phyloP scores from a whole-genome alignment of 2,888 invertebrate species.

The Apotomis betuletana region DNA sequence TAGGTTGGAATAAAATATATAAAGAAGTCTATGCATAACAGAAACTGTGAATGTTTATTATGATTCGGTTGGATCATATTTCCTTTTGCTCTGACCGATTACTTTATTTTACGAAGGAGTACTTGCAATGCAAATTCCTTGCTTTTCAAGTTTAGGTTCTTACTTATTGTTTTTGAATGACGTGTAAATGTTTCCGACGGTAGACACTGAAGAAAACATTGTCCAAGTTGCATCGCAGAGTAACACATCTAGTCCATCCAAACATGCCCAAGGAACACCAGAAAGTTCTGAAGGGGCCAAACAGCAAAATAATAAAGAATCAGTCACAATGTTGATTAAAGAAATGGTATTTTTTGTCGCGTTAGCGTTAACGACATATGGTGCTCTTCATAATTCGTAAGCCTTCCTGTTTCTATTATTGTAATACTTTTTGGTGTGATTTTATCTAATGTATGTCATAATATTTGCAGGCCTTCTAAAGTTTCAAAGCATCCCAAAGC shows the following conservation, averaged over 20 bases:
- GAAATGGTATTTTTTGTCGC: constrained; percentile 86
- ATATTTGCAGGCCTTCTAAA: constrained; percentile 65
- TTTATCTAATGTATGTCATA: constrained; percentile 2
- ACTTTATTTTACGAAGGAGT: constrained; percentile 45
- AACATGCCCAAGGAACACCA: constrained; percentile 71
- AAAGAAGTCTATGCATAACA: constrained; percentile 11
- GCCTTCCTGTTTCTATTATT: constrained; percentile 56
- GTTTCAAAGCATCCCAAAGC: constrained; percentile 79
- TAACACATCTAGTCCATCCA: constrained; percentile 63
- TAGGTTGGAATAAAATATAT: constrained; percentile 14
- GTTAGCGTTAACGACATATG: constrained; percentile 86
- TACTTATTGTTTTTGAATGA: constrained; percentile 74
- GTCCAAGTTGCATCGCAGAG: constrained; percentile 76
- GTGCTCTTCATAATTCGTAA: constrained; percentile 89
- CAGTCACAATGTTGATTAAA: constrained; percentile 84
- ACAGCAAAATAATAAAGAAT: constrained; percentile 67
- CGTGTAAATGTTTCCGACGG: constrained; percentile 83
- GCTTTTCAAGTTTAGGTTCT: constrained; percentile 56
- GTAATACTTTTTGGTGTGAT: not conserved
- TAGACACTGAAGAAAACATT: constrained; percentile 72
- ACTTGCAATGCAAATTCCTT: constrained; percentile 61
- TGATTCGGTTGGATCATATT: constrained; percentile 21
- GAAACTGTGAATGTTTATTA: constrained; percentile 23
- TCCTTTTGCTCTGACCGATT: constrained; percentile 41
- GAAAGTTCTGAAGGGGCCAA: constrained; percentile 65